Conservation (phyloP, 2,797 vertebrate species). For the Pipistrellus pygmaeus region DNA sequence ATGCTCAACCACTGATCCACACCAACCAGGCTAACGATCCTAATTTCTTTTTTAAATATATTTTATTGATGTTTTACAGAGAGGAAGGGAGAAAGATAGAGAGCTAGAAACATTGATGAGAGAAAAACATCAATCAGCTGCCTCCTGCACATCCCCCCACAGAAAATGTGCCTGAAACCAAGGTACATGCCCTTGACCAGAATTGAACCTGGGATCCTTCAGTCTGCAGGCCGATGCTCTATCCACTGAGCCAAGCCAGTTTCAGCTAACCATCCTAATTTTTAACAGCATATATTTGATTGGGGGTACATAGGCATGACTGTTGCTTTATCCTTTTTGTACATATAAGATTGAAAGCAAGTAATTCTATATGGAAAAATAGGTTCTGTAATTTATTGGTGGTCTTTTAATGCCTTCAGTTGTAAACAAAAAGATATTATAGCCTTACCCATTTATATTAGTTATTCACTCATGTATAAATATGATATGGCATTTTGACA, state of each 20-base stretch:
- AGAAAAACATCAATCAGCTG: too few species aligned
- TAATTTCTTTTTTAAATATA: not conserved
- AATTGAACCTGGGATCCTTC: too few species aligned
- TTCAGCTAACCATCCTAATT: not conserved
- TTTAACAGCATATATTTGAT: not conserved
- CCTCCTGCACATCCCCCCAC: too few species aligned
- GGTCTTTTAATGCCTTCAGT: not conserved
- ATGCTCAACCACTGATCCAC: too few species aligned
- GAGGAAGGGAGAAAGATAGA: too few species aligned
- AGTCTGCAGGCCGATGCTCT: too few species aligned
- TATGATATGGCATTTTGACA: not conserved
- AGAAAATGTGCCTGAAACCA: too few species aligned
- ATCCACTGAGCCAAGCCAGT: too few species aligned
- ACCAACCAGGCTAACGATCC: not conserved
- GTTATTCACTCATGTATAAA: not conserved
- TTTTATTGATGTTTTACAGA: too few species aligned
- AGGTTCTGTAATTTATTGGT: not conserved
- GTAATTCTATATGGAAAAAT: not conserved
- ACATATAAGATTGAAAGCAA: not conserved
- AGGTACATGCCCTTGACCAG: too few species aligned
- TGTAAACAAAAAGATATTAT: slow-evolving; percentile 33
- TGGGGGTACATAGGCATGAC: not conserved
- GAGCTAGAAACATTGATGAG: too few species aligned
- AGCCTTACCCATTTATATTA: not conserved
- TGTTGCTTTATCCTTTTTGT: not conserved